Evolutionary conservation across 2,888 invertebrate species (phyloP), one percentile per base, ranked within the genome.

Genomic region (Drymonia ruficornis): DNA sequence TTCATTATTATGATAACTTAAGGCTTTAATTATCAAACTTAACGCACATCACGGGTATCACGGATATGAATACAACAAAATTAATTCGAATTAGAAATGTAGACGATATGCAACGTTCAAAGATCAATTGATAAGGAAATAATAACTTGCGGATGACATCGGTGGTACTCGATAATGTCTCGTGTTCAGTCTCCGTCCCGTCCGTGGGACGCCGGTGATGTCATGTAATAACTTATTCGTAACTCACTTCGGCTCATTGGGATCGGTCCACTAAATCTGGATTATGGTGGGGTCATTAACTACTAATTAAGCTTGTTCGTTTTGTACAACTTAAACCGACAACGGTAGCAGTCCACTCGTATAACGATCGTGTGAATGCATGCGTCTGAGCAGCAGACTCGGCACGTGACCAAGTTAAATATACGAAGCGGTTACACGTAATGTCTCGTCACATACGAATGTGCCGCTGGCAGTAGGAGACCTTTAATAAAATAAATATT

Each of bases 101-200:
- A 86, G 84, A 87, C 86, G 91, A 92, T 92, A 92, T 92, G 91
- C 91, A 91, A 90, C 90, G 91, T 92, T 91, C 78, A 84, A 80
- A 88, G 86, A 87, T 90, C 86, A 86, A 86, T 81, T 71, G 75
- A 78, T 74, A 76, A 72, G 77, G 77, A 82, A 81, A 72, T 68
- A 73, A 84, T 80, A 46, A 40, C 31, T 80, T 84, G 86, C 81
- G 85, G 78, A 82, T 88, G 89, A 87, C 87, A 86, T 89, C 91
- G 91, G 91, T 91, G 91, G 91, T 90, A 87, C 76, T 78, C 61
- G 80, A 81, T 79, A 80, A 76, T 75, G 69, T 74, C 67, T 73
- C 72, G 69, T 56, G 72, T 74, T 88, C 88, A 90, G 89, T 89
- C 89, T 89, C 80, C 74, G 78, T 73, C 72, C 80, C 74, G 78